Evolutionary conservation across 2,797 vertebrate genomes (phyloP), one percentile per base, ranked within the genome.

Genomic region (Champsocephalus esox): DNA sequence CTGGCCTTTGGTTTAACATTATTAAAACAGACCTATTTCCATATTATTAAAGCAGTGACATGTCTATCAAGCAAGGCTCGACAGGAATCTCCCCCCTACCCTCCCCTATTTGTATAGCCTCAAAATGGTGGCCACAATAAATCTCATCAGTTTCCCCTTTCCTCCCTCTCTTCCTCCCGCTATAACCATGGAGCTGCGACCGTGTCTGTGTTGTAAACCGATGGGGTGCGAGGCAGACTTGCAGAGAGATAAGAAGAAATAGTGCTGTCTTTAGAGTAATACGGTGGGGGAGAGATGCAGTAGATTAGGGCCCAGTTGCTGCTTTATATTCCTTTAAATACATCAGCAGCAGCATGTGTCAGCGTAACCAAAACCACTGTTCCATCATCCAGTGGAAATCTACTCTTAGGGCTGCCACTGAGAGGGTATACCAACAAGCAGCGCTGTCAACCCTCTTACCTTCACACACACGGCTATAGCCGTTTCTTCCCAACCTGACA

Each of bases 261-360:
- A 91, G 90, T 81, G 89, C 90, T 87, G 92, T 94, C 91, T 92
- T 88, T 81, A 81, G 80, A 90, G 91, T 88, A 93, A 93, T 92
- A 92, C 92, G 92, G 90, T 73, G 78, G 81, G 76, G 88, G 85
- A 83, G 85, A 92, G 91, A 93, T 91, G 92, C 78, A 56, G 86
- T 60, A 91, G 92, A 95, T 94, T 93, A 94, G 78, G 54, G 82
- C 82, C 77, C 79, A 48, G 86, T 78, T 66, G 82, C 89, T 88
- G 87, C 88, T 93, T 93, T 89, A 92, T 92, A 92, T 94, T 92
- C 90, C 87, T 88, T 78, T 90, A 93, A 94, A 93, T 93, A 90
- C 85, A 93, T 93, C 92, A 92, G 90, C 82, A 77, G 87, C 10
- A 89, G 85, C 86, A 88, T 86, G 85, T 91, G 90, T 92, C 94